These are phyloP conservation scores for Antigone vipio DNA, from an alignment of 2,113 vertebrate species.

Conservation along the genomic window DNA sequence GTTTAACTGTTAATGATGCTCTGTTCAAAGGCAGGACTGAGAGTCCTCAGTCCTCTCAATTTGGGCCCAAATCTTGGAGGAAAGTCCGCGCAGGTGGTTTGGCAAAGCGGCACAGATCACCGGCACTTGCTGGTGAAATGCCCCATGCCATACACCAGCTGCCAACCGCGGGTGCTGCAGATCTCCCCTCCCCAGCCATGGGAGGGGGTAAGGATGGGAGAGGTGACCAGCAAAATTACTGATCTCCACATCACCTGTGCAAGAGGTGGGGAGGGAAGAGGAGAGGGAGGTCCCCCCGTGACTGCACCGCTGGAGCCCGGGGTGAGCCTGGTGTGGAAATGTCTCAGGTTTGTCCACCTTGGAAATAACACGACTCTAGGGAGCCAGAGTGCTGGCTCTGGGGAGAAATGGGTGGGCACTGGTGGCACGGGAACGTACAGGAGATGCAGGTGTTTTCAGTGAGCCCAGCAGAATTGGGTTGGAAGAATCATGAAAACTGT, in stretches of 20 bases:
- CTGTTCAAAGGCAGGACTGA: background rate
- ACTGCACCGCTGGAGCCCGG: accelerated
- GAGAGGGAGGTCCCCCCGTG: too few relatives aligned
- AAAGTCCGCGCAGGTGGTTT: background rate
- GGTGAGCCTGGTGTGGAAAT: background rate
- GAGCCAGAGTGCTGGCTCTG: background rate
- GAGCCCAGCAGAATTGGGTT: background rate
- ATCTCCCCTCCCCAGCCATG: accelerated
- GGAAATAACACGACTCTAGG: accelerated
- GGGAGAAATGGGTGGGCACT: background rate
- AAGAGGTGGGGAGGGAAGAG: background rate
- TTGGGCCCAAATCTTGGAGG: background rate
- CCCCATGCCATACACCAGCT: background rate
- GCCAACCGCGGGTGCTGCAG: background rate
- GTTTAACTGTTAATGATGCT: background rate
- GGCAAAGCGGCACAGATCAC: background rate
- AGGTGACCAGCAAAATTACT: background rate
- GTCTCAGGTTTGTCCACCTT: background rate
- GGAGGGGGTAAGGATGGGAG: background rate
- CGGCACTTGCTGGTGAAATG: background rate
- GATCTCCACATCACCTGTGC: background rate
- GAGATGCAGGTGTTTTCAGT: background rate
- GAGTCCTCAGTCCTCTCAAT: background rate
- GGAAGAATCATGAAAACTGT: background rate
- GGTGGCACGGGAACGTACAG: background rate